Percentiles rank a stretch among this genome's conserved stretches.
These are phyloP conservation scores for Cranoglanis bouderius DNA, from an alignment of 2,113 vertebrate species.

Conservation along the genomic window DNA sequence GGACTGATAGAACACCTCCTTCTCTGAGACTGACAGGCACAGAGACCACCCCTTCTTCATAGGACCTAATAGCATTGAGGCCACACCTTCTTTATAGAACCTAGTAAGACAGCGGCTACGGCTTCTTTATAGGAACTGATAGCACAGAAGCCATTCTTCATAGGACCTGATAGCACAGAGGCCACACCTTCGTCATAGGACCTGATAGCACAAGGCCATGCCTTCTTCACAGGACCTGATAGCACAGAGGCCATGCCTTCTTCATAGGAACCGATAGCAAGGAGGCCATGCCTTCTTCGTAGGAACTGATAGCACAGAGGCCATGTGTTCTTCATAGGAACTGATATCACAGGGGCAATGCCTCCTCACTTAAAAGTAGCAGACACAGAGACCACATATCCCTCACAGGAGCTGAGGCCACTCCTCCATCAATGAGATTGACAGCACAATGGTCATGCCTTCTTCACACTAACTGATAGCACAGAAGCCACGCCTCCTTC, in stretches of 20 bases:
- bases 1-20: background rate
- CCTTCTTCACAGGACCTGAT: background rate
- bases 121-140: background rate
- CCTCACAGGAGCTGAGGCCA: too few relatives aligned
- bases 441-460: background rate
- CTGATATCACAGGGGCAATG: background rate
- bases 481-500: background rate
- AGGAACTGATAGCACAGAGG: background rate
- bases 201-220: too few relatives aligned
- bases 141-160: background rate
- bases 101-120: background rate
- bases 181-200: too few relatives aligned
- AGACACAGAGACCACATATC: too few relatives aligned
- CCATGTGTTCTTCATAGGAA: background rate
- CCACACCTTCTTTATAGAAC: background rate
- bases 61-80: background rate
- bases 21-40: too few relatives aligned
- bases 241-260: background rate
- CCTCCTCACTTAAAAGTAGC: too few relatives aligned
- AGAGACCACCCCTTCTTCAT: background rate
- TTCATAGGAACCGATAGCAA: background rate
- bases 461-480: background rate
- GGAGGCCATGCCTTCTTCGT: too few relatives aligned
- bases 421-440: background rate
- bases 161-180: background rate